A percentile compares a stretch with the other conserved stretches of the same genome.
Conservation (phyloP, 2,113 vertebrate species). For the Cavia porcellus region DNA sequence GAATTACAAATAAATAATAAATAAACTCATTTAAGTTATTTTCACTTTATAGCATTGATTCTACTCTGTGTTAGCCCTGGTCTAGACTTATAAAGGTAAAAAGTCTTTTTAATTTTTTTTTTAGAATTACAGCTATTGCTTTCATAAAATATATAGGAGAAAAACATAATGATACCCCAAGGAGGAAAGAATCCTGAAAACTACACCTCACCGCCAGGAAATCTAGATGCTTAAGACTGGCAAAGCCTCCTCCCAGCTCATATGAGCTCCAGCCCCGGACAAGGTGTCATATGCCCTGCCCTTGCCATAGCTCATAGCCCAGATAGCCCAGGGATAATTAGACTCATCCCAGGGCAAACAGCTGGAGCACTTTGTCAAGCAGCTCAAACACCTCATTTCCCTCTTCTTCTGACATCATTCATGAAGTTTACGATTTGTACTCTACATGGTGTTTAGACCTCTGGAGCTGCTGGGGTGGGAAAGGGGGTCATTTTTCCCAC, state of each 20-base stretch:
- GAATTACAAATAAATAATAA: not conserved
- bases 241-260: not conserved
- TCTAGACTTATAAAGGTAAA: not conserved
- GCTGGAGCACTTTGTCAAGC: not conserved
- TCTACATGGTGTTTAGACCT: not conserved
- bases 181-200: not conserved
- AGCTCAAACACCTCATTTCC: not conserved
- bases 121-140: not conserved
- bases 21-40: too few species aligned
- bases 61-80: not conserved
- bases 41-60: not conserved
- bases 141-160: not conserved
- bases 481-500: not conserved
- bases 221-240: not conserved
- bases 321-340: not conserved
- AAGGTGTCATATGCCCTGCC: slow-evolving; percentile 27
- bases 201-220: not conserved
- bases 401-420: not conserved
- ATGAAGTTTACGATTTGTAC: not conserved
- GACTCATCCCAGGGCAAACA: slow-evolving; percentile 41
- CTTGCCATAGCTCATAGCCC: slow-evolving; percentile 1
- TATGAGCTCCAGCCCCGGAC: not conserved
- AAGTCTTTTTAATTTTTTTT: not conserved
- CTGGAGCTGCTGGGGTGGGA: not conserved
- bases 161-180: not conserved